Base-by-base conservation (phyloP, 1,140 invertebrate species). In the Colletes gigas region DNA sequence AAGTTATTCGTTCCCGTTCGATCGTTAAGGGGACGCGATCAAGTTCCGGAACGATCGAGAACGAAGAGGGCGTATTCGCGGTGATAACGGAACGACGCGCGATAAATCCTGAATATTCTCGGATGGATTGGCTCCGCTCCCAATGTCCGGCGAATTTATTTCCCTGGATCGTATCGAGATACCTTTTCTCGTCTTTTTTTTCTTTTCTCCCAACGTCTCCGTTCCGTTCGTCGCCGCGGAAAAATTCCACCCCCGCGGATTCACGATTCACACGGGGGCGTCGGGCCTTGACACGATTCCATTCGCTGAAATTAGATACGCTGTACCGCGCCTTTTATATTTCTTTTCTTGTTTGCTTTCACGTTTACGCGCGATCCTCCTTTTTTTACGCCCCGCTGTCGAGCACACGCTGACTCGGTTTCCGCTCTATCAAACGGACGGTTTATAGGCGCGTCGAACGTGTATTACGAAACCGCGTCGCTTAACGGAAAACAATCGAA, bases 91-190 rank as follows among this genome's bases (percentile, higher is more conserved):
- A 19, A 74, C 19, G 60, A 44, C 39, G n/a, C 50, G 15, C 54
- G 54, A 76, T 78, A 71, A 78, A 78, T 78, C 59, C 30, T 14
- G 67, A 62, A 60, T 71, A 77, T 77, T 60, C 44, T 71, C 55
- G 41, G 57, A 71, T 39, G 68, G 59, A 78, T 70, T 71, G 76
- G 57, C 67, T 47, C 21, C 55, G 67, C n/a, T 71, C 68, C 67
- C 67, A 63, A 54, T 54, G 67, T 78, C 57, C 68, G 39, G 14
- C 47, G 67, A 12, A 71, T 78, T 78, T 78, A 78, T 71, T 71
- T 70, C 17, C 67, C 14, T 41, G 15, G 57, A 5, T 15, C 44
- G n/a, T n/a, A 59, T 59, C 19, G 47, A 62, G 52, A 54, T 52
- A n/a, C 62, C 44, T 62, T 66, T 66, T 66, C 17, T 7, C 41